phyloP scores from a whole-genome alignment of 2,888 invertebrate species.

The Muschampia plurimacula region DNA sequence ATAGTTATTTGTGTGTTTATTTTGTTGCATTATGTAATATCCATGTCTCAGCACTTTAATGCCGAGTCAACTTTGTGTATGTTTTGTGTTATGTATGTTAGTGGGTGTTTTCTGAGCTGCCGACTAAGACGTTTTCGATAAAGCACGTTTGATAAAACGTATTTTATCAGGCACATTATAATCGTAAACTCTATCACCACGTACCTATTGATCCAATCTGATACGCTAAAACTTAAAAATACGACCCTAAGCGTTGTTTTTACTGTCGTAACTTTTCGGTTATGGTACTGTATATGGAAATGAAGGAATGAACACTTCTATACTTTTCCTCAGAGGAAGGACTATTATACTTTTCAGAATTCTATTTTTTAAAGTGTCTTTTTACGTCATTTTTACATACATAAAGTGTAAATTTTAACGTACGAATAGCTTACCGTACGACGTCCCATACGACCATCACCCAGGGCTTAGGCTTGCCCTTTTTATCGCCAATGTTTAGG shows the following conservation, averaged over 20 bases:
- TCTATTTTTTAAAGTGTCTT: too few species aligned
- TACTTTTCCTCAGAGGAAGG: too few species aligned
- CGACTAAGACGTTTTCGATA: background rate
- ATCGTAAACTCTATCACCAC: slow-evolving; percentile 33
- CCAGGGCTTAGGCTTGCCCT: too few species aligned
- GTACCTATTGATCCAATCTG: slow-evolving; percentile 18
- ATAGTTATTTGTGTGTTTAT: background rate
- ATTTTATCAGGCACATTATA: slow-evolving; percentile 31
- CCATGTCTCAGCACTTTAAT: background rate
- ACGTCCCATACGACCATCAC: too few species aligned
- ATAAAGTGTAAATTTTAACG: too few species aligned
- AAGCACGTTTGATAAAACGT: slow-evolving; percentile 31
- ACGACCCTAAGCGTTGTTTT: slow-evolving; percentile 1
- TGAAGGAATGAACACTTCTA: too few species aligned
- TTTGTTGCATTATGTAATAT: background rate
- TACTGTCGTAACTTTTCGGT: background rate
- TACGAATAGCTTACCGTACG: too few species aligned
- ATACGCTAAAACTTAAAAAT: slow-evolving; percentile 8
- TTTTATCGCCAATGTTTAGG: too few species aligned
- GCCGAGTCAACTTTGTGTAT: background rate
- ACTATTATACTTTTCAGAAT: too few species aligned
- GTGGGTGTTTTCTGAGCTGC: slow-evolving; percentile 7
- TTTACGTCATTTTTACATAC: too few species aligned
- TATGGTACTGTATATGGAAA: too few species aligned
- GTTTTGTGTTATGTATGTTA: slow-evolving; percentile 12